Evolutionary conservation across 2,888 invertebrate genomes (phyloP).

Genomic region (Gibbula magus): DNA sequence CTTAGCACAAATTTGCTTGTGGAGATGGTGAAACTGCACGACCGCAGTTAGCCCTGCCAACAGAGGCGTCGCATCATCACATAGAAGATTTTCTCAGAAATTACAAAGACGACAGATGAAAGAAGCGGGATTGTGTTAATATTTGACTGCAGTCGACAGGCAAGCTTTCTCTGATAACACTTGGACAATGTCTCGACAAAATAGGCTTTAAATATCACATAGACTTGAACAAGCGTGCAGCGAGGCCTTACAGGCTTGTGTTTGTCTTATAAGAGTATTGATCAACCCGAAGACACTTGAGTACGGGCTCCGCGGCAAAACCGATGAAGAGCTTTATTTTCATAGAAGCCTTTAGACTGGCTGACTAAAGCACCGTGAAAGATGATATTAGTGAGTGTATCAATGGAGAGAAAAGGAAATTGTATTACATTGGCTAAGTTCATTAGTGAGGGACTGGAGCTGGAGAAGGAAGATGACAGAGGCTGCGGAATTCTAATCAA

Average conservation of each 20-base stretch:
- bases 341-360: constrained; percentile 24
- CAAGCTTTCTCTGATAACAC: constrained; percentile 35
- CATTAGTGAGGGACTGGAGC: constrained; percentile 32
- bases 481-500: not conserved
- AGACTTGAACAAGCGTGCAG: constrained; percentile 25
- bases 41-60: not conserved
- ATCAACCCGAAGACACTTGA: constrained; percentile 12
- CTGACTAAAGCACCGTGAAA: constrained; percentile 31
- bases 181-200: constrained; percentile 33
- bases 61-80: not conserved
- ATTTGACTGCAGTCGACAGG: constrained; percentile 29
- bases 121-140: constrained; percentile 31
- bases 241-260: constrained; percentile 16
- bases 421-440: constrained; percentile 35
- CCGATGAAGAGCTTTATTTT: constrained; percentile 23
- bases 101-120: constrained; percentile 14
- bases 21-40: constrained; percentile 8
- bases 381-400: constrained; percentile 31
- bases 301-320: not conserved
- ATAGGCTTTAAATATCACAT: constrained; percentile 38
- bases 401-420: constrained; percentile 38
- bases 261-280: constrained; percentile 24
- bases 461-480: not conserved
- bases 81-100: constrained; percentile 13
- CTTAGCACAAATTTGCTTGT: constrained; percentile 27